phyloP scores from a whole-genome alignment of 1,140 invertebrate species.

The Heliconius hermathena region DNA sequence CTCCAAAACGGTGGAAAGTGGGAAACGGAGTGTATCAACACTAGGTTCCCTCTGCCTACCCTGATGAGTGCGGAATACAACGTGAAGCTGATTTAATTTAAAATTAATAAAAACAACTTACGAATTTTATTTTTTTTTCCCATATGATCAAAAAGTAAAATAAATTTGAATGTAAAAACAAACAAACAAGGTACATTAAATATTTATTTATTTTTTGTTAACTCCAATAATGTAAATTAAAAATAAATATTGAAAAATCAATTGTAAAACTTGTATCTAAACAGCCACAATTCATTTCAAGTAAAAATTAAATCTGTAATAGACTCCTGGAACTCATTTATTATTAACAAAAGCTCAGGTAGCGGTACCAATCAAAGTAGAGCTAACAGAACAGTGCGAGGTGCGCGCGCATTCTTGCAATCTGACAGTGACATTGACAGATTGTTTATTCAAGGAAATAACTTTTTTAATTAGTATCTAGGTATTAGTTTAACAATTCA shows the following conservation, averaged over 20 bases:
- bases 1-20: too few relatives aligned
- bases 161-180: too few relatives aligned
- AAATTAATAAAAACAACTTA: too few relatives aligned
- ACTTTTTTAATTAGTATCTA: background rate
- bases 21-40: too few relatives aligned
- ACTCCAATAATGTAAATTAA: too few relatives aligned
- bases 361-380: conserved; percentile 3
- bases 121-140: too few relatives aligned
- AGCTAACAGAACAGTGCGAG: conserved; percentile 1
- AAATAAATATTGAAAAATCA: background rate
- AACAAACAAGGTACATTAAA: too few relatives aligned
- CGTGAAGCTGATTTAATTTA: too few relatives aligned
- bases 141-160: too few relatives aligned
- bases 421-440: conserved; percentile 5
- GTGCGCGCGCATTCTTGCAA: background rate
- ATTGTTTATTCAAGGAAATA: conserved; percentile 9
- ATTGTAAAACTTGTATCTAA: background rate
- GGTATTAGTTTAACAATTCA: background rate
- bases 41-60: too few relatives aligned
- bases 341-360: conserved; percentile 12
- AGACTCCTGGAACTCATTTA: background rate
- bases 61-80: too few relatives aligned
- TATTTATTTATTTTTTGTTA: too few relatives aligned
- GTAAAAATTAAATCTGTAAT: background rate
- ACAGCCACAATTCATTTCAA: background rate